Base-by-base conservation (phyloP, 2,113 vertebrate genomes). In the Strix aluco region DNA sequence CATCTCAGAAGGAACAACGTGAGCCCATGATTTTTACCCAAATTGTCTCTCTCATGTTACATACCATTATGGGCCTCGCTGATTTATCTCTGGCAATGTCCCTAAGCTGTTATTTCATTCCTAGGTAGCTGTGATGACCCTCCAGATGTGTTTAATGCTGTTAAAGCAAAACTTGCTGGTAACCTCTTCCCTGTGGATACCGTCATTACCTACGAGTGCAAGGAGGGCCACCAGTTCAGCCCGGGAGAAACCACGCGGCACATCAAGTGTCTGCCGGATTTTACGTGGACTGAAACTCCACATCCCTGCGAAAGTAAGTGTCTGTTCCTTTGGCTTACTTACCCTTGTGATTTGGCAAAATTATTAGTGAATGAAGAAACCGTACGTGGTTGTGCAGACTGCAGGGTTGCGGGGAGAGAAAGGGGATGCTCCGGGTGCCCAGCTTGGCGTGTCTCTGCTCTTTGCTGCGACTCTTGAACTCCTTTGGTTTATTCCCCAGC, bases 101-200 rank as follows among this genome's bases (percentile, higher is more conserved):
- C 70, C 63, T 54, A 3, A 63, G 3, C 2, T 5, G 65, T 0
- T 16, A 2, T 93, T 47, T 63, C 38, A 1, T 26, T 25, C 44
- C 42, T 21, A 97, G 96, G 88, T 25, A 96, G 96, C 94, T 97
- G 96, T 13, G 75, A 58, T 2, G 36, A 91, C 44, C 96, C 96
- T 54, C 96, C 96, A 0, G 23, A 91, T 0, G 92, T 97, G 59
- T 1, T 0, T 13, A 81, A 95, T 1, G 72, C 96, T 17, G 21
- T 61, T 4, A 95, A 70, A 70, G 15, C 59, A 32, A 70, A 9
- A 27, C 72, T 93, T 15, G 79, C 92, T 7, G 90, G 94, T 29
- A 90, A 94, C 4, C 52, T 96, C 34, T 97, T 96, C 47, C 96
- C 96, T 0, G 72, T 47, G 92, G 94, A 4, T 14, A 81, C 95